A percentile compares a stretch with the other conserved stretches of the same genome.
Conservation (phyloP, 1,140 invertebrate species). For the Lepidostoma basale region DNA sequence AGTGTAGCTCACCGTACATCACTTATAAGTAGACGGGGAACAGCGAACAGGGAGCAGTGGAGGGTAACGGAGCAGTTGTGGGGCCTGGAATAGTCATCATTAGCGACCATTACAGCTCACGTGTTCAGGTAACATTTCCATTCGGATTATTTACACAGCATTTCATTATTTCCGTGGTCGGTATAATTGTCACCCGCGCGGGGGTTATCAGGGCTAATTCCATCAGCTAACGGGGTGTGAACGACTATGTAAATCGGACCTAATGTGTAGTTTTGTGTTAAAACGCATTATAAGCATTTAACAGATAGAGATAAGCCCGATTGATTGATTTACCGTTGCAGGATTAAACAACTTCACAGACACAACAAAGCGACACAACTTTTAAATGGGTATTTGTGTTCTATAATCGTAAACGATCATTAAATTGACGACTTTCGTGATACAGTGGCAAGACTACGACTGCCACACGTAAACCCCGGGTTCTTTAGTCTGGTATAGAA, state of each 20-base stretch:
- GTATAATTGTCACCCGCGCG: conserved; percentile 19
- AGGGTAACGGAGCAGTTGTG: no score
- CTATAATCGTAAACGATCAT: not conserved
- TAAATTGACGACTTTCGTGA: not conserved
- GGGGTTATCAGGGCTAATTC: not conserved
- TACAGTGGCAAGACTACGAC: not conserved
- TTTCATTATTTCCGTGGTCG: conserved; percentile 19
- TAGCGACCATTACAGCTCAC: conserved; percentile 21
- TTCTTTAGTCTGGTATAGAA: no score
- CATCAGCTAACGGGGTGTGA: not conserved
- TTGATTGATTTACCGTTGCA: conserved; percentile 2
- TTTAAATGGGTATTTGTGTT: not conserved
- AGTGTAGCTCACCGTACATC: no score
- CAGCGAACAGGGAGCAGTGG: no score
- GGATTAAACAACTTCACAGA: not conserved
- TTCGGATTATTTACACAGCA: conserved; percentile 33
- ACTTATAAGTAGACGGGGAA: no score
- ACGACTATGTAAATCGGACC: not conserved
- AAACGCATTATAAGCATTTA: conserved; percentile 6
- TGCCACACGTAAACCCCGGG: no score
- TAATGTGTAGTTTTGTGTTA: not conserved
- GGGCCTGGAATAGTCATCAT: conserved; percentile 22
- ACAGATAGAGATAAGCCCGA: not conserved
- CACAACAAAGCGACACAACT: not conserved
- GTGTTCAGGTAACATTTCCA: conserved; percentile 31